Base-by-base conservation (phyloP, 2,113 vertebrate species). In the Brevimyrus niger region DNA sequence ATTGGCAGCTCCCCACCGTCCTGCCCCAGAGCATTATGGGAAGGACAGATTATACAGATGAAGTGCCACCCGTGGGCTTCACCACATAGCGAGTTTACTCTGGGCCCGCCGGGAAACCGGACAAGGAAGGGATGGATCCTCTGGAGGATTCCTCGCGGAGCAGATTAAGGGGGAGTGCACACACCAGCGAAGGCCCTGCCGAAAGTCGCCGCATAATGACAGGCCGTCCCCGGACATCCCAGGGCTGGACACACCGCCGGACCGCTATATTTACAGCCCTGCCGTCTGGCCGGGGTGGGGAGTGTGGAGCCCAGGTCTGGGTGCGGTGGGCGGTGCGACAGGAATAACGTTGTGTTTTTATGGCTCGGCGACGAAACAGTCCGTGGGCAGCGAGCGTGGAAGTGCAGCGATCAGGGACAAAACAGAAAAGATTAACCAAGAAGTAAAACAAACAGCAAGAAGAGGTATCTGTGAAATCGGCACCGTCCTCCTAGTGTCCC, bases 271-370 rank as follows among this genome's bases (percentile, higher is more conserved):
- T 89, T 89, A 84, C 88, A 80, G 46, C 80, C 53, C 27, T 84
- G 11, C 53, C 21, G 80, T 89, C 80, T 89, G 73, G 88, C 9
- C 51, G 23, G 76, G 73, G 55, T 51, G n/a, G 89, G 91, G 90
- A 91, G 90, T 90, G 91, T 89, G 92, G 6, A 55, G 11, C n/a
- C 69, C 92, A 69, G 88, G 76, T 65, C 88, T 92, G 95, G 94
- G 93, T 94, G 95, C 93, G 95, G 95, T 93, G 91, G 94, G 88
- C 89, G 93, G 91, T 91, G 88, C 92, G 91, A 92, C 92, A 87
- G 92, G 95, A 96, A 95, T 95, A 96, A 93, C 94, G 92, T 92
- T 93, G 93, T 91, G 42, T 35, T 86, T 87, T 87, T 87, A 90
- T 88, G 92, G 89, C 88, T 91, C 50, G 87, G 3, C 4, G 11